These are phyloP conservation scores for Chrysolina oricalcia DNA, from an alignment of 2,888 invertebrate species.

Conservation along the genomic window DNA sequence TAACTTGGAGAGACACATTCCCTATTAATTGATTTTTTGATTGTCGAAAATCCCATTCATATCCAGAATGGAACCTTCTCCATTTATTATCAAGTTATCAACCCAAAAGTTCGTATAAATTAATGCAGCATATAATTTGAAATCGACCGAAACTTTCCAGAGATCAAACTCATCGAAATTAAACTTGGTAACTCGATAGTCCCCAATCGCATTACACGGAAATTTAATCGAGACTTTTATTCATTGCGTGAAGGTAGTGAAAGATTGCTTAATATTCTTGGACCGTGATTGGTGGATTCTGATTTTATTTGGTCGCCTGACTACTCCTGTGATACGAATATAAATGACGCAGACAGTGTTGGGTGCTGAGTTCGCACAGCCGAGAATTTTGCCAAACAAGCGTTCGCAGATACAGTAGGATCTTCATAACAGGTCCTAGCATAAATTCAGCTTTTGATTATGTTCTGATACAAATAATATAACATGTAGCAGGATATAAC, in stretches of 20 bases:
- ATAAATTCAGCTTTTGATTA: neutral
- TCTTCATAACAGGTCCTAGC: constrained; percentile 33
- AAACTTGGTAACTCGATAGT: constrained; percentile 32
- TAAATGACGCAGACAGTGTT: constrained; percentile 55
- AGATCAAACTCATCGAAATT: constrained; percentile 16
- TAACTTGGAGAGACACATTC: too few species aligned
- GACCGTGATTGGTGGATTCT: constrained; percentile 64
- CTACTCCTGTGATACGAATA: constrained; percentile 66
- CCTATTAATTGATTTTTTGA: neutral
- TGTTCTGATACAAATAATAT: neutral
- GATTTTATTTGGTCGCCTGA: constrained; percentile 69
- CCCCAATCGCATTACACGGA: constrained; percentile 41
- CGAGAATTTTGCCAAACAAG: constrained; percentile 53
- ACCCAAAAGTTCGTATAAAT: neutral
- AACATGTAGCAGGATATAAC: too few species aligned
- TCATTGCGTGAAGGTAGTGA: constrained; percentile 48
- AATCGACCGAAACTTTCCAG: constrained; percentile 16
- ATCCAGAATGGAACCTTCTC: neutral
- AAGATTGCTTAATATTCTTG: constrained; percentile 64
- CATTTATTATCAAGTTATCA: neutral
- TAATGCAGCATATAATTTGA: constrained; percentile 2
- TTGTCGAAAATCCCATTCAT: neutral
- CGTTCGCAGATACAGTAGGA: constrained; percentile 38
- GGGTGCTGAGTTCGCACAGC: constrained; percentile 49
- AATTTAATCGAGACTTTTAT: constrained; percentile 46